Percentiles rank a stretch among this genome's conserved stretches.
phyloP scores from a whole-genome alignment of 2,797 vertebrate species.

The Propithecus deckenii region DNA sequence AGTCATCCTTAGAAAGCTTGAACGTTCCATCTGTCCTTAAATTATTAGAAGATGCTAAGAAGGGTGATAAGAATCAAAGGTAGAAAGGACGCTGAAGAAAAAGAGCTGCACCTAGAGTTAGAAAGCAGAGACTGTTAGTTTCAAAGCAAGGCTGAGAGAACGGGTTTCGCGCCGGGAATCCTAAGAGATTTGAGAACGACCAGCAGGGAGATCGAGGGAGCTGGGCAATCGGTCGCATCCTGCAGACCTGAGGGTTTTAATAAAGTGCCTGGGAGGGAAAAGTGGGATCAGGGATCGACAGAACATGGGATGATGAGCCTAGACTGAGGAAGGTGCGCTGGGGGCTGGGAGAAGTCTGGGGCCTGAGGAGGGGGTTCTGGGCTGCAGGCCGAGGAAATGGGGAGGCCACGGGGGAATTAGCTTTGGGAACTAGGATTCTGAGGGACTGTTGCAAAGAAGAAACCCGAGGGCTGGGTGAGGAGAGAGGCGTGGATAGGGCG shows the following conservation, averaged over 20 bases:
- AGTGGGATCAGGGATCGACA: neutral
- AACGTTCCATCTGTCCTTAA: neutral
- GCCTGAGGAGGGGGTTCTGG: neutral
- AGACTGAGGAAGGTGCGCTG: neutral
- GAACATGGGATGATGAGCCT: neutral
- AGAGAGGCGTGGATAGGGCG: neutral
- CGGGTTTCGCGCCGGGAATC: neutral
- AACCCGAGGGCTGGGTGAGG: neutral
- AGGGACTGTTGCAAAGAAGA: neutral
- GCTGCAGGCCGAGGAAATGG: neutral
- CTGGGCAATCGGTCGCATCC: neutral
- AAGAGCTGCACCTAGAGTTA: neutral
- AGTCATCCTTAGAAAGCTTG: slow-evolving; percentile 24
- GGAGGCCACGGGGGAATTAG: neutral
- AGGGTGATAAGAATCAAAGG: neutral
- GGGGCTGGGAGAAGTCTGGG: neutral
- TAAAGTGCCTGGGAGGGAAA: neutral
- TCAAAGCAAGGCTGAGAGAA: neutral
- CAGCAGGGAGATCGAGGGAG: neutral
- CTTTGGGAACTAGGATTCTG: neutral
- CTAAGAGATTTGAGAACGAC: neutral
- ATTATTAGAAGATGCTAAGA: neutral
- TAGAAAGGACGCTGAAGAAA: neutral
- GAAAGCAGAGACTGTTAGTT: neutral
- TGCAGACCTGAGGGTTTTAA: neutral